phyloP scores from a whole-genome alignment of 1,140 invertebrate species.

The Aphelenchoides besseyi region DNA sequence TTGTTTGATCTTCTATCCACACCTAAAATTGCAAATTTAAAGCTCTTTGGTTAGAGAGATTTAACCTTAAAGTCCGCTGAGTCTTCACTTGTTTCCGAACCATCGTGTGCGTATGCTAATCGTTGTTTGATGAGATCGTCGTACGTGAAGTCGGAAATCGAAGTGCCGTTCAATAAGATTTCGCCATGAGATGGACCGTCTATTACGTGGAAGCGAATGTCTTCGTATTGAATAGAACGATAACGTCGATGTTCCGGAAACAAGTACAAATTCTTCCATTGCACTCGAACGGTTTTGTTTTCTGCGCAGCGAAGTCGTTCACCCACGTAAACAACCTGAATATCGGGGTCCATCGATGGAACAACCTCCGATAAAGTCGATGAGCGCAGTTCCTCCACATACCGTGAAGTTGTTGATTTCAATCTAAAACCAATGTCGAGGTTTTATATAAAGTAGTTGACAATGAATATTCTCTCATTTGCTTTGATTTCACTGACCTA shows the following conservation, averaged over 20 bases:
- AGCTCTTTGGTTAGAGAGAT: background rate
- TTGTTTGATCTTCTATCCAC: background rate
- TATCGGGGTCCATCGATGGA: background rate
- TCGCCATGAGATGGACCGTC: conserved; percentile 32
- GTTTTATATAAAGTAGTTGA: too few species aligned
- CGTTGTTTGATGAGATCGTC: conserved; percentile 40
- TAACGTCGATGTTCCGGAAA: conserved; percentile 41
- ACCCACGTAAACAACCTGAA: conserved; percentile 38
- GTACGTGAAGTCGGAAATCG: conserved; percentile 32
- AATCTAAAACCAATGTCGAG: background rate
- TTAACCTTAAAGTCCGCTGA: conserved; percentile 37
- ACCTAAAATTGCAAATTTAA: conserved; percentile 19
- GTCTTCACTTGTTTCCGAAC: conserved; percentile 42
- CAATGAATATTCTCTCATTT: conserved; percentile 7
- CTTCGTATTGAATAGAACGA: conserved; percentile 26
- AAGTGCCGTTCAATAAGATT: conserved; percentile 11
- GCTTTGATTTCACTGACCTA: conserved; percentile 25
- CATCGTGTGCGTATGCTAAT: conserved; percentile 44
- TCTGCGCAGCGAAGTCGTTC: conserved; percentile 26
- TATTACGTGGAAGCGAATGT: conserved; percentile 36
- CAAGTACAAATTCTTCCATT: conserved; percentile 42
- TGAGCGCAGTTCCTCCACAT: background rate
- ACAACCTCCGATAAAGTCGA: background rate
- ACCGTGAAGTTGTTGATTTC: conserved; percentile 7
- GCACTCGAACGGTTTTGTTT: conserved; percentile 6